Base-by-base conservation (phyloP, 1,140 invertebrate species). In the Aphaenogaster rudis region DNA sequence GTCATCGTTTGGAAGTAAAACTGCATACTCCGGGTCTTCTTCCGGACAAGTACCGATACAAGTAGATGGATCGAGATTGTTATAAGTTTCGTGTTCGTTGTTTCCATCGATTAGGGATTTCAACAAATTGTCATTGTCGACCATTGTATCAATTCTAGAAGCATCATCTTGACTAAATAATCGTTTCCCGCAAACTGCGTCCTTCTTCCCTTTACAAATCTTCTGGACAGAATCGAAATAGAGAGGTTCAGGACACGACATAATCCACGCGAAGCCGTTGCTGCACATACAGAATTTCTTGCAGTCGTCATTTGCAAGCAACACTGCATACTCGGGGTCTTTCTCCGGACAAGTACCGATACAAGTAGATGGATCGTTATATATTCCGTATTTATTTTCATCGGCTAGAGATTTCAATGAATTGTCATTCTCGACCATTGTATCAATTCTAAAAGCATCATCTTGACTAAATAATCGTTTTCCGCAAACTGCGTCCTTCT, bases 261-360 rank as follows among this genome's bases (percentile, higher is more conserved):
- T 2, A 21, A 42, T 9, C 42, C 7, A n/a, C 3, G 9, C 1
- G 2, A 11, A 0, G 5, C 85, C 77, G 0, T 61, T 17, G 4
- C 39, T 61, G 36, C 86, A 88, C 39, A 63, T 6, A 6, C 86
- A 88, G 1, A 69, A 86, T 17, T 88, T 85, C 1, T 13, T 39
- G 36, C 87, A 79, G 11, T 88, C 54, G 0, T 72, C n/a, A 1
- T 82, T 71, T 11, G 79, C 66, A 15, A 67, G 50, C 45, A 82
- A 13, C 0, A 59, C 54, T 13, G 64, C 50, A 17, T 28, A 54
- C 0, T 33, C 13, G 3, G 39, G 52, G 5, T 71, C 50, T 0
- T 48, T 0, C 17, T 54, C 64, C 17, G 79, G 48, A 13, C 79
- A 71, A 0, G n/a, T 48, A n/a, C 66, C 54, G 3, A 69, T 82